Evolutionary conservation across 2,113 vertebrate species (phyloP), one percentile per base, ranked within the genome.

Genomic region (Aythya baeri): DNA sequence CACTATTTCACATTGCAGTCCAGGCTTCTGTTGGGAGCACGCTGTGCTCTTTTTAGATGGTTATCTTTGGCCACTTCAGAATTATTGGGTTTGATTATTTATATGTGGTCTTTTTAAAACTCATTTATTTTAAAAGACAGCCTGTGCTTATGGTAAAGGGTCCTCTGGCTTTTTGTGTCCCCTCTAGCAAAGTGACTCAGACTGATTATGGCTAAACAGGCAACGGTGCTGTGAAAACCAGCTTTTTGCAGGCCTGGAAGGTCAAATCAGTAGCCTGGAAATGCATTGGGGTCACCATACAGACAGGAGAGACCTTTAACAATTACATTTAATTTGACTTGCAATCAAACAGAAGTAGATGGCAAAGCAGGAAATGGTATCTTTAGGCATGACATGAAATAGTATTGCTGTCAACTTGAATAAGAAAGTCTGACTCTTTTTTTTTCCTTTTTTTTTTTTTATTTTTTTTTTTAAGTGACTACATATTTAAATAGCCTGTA

Each of bases 361-460:
- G 89, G 95, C 84, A 79, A 83, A 91, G 92, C 96, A 97, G 97
- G 97, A 97, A 97, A 93, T 65, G 21, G 38, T 93, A 88, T 97
- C 97, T 96, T 82, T 34, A 94, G 93, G 90, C 84, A 89, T 20
- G 78, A 90, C 85, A 43, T 96, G 97, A 97, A 97, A 96, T 94
- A 94, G 94, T 82, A 27, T 77, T 38, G 95, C 95, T 96, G 94
- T 97, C 95, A 91, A 46, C 89, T 76, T 83, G 86, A 95, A 89
- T 95, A 58, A 96, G 92, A 89, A 95, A 89, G 73, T 32, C 44
- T 46, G 95, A 78, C 57, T 84, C 17, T 46, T 46, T 46, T 46
- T 46, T 46, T 46, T 18, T 9, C 6, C 23, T 23, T 52, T 52
- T 11, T 74, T 91, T 77, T 62, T 83, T 17, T 44, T 44, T 44